Evolutionary conservation across 1,140 invertebrate genomes (phyloP).

Genomic region (Drosophila insularis): DNA sequence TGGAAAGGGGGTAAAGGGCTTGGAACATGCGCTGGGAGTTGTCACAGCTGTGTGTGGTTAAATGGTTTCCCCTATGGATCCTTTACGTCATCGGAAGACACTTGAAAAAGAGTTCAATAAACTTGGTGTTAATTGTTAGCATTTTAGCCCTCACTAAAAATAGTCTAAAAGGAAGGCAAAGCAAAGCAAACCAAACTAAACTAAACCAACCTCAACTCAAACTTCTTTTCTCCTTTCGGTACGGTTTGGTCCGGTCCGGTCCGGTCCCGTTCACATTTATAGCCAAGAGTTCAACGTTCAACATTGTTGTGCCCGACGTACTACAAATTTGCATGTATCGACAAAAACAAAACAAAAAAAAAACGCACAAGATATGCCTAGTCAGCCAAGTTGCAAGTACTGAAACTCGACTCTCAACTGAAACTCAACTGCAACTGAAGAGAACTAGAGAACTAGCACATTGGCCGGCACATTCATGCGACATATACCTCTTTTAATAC

Average conservation of each 20-base stretch:
- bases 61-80: conserved; percentile 4
- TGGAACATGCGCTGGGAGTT: conserved; percentile 46
- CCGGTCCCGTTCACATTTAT: background rate
- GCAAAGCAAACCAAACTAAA: background rate
- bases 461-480: conserved; percentile 47
- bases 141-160: conserved; percentile 43
- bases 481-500: conserved; percentile 16
- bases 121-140: conserved; percentile 65
- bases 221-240: background rate
- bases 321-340: conserved; percentile 46
- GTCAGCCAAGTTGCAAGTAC: conserved; percentile 35
- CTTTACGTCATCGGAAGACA: conserved; percentile 54
- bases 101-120: conserved; percentile 69
- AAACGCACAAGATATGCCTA: conserved; percentile 57
- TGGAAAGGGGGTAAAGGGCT: background rate
- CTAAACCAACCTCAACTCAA: conserved; percentile 2
- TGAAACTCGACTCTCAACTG: background rate
- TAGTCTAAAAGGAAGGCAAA: conserved; percentile 36
- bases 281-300: conserved; percentile 44
- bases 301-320: conserved; percentile 7
- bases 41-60: conserved; percentile 46
- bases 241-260: background rate
- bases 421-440: conserved; percentile 2
- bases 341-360: background rate
- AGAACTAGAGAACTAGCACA: conserved; percentile 51